Conservation (phyloP, 1,140 invertebrate genomes). For the Apis laboriosa region DNA sequence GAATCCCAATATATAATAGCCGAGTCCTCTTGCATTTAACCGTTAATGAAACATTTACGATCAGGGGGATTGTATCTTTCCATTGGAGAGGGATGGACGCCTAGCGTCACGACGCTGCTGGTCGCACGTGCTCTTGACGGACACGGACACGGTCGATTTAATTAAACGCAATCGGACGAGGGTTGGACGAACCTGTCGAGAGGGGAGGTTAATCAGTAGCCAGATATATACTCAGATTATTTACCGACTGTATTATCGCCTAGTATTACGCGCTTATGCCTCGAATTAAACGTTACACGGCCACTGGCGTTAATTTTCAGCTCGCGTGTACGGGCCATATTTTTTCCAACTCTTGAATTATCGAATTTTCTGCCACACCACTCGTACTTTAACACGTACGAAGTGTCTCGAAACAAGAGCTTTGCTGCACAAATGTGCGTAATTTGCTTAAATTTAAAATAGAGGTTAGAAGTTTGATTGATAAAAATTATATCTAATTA, state of each 20-base stretch:
- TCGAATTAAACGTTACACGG: constrained; percentile 35
- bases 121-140: constrained; percentile 55
- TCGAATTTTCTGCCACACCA: constrained; percentile 26
- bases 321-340: constrained; percentile 13
- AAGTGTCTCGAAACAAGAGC: not conserved
- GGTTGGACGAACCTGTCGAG: constrained; percentile 26
- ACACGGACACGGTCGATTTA: constrained; percentile 64
- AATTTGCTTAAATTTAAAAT: too few relatives aligned
- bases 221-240: constrained; percentile 33
- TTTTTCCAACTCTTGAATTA: constrained; percentile 22
- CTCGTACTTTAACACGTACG: not conserved
- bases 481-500: too few relatives aligned
- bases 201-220: constrained; percentile 36
- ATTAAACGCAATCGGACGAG: constrained; percentile 61
- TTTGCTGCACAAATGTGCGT: too few relatives aligned
- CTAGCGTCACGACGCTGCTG: constrained; percentile 35
- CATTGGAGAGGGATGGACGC: constrained; percentile 7
- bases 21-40: not conserved
- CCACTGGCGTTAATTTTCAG: constrained; percentile 18
- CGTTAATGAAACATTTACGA: constrained; percentile 46
- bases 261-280: constrained; percentile 14
- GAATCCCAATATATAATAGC: too few relatives aligned
- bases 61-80: constrained; percentile 50
- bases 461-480: too few relatives aligned
- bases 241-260: constrained; percentile 31